phyloP scores from a whole-genome alignment of 1,140 invertebrate genomes.

The Polypedilum vanderplanki region DNA sequence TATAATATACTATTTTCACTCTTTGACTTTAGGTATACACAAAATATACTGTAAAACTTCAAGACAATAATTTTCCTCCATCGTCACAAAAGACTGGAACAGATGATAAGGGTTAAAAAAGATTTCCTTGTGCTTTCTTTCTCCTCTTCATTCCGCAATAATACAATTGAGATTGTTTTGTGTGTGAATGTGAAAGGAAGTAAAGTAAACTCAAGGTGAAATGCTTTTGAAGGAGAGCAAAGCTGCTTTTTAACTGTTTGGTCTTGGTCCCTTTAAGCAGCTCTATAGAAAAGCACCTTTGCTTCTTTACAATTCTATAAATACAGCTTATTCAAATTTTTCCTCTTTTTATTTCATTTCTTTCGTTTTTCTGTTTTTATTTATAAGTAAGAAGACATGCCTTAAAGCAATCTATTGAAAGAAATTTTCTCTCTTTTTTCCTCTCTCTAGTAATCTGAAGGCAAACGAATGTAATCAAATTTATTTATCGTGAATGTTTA shows the following conservation, averaged over 20 bases:
- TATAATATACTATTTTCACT: constrained; percentile 27
- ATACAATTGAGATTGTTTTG: constrained; percentile 1
- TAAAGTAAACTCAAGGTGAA: constrained; percentile 1
- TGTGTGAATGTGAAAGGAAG: neutral
- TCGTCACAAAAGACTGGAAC: constrained; percentile 4
- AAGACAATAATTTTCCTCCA: constrained; percentile 22
- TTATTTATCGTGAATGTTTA: too few species aligned
- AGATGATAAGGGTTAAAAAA: constrained; percentile 25
- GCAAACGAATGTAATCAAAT: too few species aligned
- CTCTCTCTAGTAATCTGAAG: neutral
- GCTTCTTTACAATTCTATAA: neutral
- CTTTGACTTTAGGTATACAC: constrained; percentile 5
- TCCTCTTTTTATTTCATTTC: too few species aligned
- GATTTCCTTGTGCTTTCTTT: neutral
- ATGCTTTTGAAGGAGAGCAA: neutral
- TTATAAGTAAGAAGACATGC: neutral
- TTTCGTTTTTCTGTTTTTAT: neutral
- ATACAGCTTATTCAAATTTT: constrained; percentile 19
- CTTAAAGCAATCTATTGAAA: neutral
- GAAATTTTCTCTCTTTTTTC: neutral
- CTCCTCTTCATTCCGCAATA: neutral
- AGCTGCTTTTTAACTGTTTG: too few species aligned
- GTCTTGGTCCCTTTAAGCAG: too few species aligned
- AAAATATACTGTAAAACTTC: neutral
- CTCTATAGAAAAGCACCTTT: neutral